These are phyloP conservation scores for Aulostomus chinensis DNA, from an alignment of 2,797 vertebrate genomes.

Conservation along the genomic window DNA sequence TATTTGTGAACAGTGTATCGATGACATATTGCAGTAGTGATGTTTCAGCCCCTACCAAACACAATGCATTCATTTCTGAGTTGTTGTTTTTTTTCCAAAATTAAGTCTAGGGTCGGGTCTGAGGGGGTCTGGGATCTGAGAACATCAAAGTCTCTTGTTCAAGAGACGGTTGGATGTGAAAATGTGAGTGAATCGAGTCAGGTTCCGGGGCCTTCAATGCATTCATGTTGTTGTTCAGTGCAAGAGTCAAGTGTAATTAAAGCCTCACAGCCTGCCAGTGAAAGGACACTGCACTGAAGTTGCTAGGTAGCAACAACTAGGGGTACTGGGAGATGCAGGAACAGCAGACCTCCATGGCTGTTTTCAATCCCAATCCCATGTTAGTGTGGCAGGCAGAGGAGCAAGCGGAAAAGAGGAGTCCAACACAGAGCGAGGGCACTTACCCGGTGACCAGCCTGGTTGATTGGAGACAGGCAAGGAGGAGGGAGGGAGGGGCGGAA, in stretches of 20 bases:
- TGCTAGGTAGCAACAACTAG: constrained; percentile 12
- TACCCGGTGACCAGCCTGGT: constrained; percentile 99
- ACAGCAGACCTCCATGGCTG: constrained; percentile 2
- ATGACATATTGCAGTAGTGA: too few species aligned
- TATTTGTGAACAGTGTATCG: too few species aligned
- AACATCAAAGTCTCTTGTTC: too few species aligned
- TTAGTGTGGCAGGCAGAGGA: constrained; percentile 70
- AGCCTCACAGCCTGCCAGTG: background rate
- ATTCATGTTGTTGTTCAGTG: too few species aligned
- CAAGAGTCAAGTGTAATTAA: background rate
- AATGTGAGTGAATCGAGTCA: too few species aligned
- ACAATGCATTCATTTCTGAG: too few species aligned
- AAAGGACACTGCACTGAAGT: constrained; percentile 1
- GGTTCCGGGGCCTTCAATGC: too few species aligned
- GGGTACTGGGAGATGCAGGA: constrained; percentile 15
- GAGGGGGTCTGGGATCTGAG: too few species aligned
- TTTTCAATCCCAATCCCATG: constrained; percentile 7
- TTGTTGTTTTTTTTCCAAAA: too few species aligned
- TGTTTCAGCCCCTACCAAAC: too few species aligned
- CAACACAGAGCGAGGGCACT: constrained; percentile 81
- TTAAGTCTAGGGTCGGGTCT: too few species aligned
- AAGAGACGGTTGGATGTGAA: too few species aligned
- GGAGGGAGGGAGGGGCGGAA: constrained; percentile 69
- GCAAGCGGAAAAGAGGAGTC: constrained; percentile 70
- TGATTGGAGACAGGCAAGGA: constrained; percentile 87